Evolutionary conservation across 2,888 invertebrate genomes (phyloP), one percentile per base, ranked within the genome.

Genomic region (Platycheirus albimanus): DNA sequence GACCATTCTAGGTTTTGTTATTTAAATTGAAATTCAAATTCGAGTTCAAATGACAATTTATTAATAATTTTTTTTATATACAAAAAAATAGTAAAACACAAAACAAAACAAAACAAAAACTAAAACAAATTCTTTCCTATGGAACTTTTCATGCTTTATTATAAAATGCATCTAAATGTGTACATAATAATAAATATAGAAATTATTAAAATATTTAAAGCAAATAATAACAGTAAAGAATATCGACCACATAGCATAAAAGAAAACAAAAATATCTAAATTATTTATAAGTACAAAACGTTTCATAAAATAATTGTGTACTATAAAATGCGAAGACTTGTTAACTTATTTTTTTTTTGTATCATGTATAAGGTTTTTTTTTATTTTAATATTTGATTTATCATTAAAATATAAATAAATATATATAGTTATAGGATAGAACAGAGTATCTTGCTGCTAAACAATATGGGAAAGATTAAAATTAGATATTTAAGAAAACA

Each of bases 241-340:
- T 67, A 63, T 54, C 74, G 74, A 69, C 36, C 63, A 79, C 58
- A 47, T 69, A 72, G 33, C 24, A 72, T 52, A 71, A 19, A 17
- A 10, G 4, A n/a, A n/a, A n/a, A n/a, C n/a, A n/a, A n/a, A n/a
- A n/a, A n/a, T n/a, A 41, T 66, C 47, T 47, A 54, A 69, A 75
- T 45, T 80, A 67, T 80, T 75, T 70, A 75, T 70, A 75, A 80
- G 75, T 75, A 75, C 75, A 75, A 80, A 74, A 36, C 45, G 64
- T 64, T 75, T 80, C 56, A 70, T 75, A 61, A 38, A 52, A 41
- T 56, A 51, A 64, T 56, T 77, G 45, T 70, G 51, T 79, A 45
- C 49, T 33, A 43, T 70, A 58, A 41, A 45, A 52, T 66, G 38
- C 43, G 33, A 79, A 61, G 58, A 61, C 36, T 67, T 71, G 64